Conservation (phyloP, 2,888 invertebrate genomes). For the Tiphia femorata region DNA sequence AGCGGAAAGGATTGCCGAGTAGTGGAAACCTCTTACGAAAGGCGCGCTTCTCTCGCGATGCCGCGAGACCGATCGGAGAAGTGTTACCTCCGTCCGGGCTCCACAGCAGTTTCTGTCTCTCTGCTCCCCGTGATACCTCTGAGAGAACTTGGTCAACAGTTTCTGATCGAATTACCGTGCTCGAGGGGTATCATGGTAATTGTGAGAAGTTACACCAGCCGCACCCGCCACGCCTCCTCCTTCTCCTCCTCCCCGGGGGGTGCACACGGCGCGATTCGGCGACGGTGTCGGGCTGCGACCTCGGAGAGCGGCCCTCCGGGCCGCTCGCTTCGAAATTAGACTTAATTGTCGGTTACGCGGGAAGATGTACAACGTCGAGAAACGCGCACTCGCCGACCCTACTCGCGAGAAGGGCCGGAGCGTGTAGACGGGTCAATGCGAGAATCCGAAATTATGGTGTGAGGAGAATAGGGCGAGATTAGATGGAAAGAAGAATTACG, state of each 20-base stretch:
- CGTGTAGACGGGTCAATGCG: too few species aligned
- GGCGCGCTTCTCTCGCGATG: not conserved
- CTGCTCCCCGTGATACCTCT: conserved; percentile 19
- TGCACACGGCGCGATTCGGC: conserved; percentile 17
- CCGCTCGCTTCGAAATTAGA: conserved; percentile 39
- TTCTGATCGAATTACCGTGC: conserved; percentile 47
- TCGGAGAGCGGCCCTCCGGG: conserved; percentile 11
- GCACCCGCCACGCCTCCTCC: conserved; percentile 1
- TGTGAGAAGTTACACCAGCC: conserved; percentile 53
- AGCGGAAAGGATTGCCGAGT: conserved; percentile 10
- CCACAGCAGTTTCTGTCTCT: conserved; percentile 32
- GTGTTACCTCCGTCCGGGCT: not conserved
- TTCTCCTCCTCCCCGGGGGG: not conserved
- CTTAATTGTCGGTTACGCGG: conserved; percentile 43
- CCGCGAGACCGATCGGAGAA: not conserved
- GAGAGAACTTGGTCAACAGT: conserved; percentile 42
- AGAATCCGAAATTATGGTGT: too few species aligned
- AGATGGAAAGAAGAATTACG: too few species aligned
- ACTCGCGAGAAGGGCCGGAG: too few species aligned
- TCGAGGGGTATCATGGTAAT: conserved; percentile 56
- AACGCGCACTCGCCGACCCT: not conserved
- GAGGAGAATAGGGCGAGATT: too few species aligned
- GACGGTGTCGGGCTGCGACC: conserved; percentile 5
- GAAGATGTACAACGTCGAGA: conserved; percentile 30
- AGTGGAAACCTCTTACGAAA: conserved; percentile 21